Conservation (phyloP, 92 coral and sea anemone species). For the Zoanthus gigantus region DNA sequence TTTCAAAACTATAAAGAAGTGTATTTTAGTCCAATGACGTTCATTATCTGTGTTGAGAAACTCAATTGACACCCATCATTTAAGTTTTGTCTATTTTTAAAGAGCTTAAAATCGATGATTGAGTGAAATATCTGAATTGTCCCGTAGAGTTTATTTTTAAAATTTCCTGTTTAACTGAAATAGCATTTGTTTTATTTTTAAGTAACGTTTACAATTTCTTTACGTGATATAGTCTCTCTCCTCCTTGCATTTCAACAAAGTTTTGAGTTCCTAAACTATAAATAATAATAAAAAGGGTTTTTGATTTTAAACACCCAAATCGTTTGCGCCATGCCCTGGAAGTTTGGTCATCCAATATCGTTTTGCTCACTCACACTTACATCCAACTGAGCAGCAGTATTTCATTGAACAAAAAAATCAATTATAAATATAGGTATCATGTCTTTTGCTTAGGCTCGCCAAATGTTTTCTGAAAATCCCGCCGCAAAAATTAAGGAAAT, state of each 20-base stretch:
- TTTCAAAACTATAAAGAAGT: not conserved
- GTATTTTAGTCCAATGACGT: not conserved
- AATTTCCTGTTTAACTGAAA: not conserved
- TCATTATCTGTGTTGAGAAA: not conserved
- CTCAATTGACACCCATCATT: not conserved
- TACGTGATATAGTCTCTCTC: not conserved
- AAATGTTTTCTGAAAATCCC: not conserved
- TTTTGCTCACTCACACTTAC: not conserved
- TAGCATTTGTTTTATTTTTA: not conserved
- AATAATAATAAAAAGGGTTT: too few species aligned
- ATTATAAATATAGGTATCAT: not conserved
- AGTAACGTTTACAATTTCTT: not conserved
- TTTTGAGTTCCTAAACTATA: too few species aligned
- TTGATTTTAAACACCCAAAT: too few species aligned
- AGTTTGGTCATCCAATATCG: not conserved
- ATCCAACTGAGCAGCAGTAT: not conserved
- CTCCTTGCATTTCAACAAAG: too few species aligned
- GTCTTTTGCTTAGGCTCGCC: not conserved
- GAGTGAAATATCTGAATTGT: not conserved
- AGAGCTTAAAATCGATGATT: not conserved
- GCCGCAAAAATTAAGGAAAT: not conserved
- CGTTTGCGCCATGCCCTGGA: not conserved
- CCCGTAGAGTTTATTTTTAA: not conserved
- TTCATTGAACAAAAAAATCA: not conserved
- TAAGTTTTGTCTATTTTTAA: not conserved